Evolutionary conservation across 2,888 invertebrate species (phyloP).

Genomic region (Sceliomorpha sp.): DNA sequence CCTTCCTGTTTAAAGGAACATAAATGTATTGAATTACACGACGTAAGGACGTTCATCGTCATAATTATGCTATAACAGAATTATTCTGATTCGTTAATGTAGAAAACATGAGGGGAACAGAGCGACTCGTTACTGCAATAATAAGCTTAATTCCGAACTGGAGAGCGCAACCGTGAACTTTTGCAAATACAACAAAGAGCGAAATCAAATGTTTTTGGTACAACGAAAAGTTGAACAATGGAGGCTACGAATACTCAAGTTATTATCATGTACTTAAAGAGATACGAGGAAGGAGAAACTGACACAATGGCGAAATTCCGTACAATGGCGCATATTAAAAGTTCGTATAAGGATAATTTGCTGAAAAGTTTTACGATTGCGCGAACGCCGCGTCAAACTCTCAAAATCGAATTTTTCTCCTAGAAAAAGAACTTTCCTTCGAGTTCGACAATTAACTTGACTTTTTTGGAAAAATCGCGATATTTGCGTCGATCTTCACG

Average conservation of each 20-base stretch:
- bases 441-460: too few species aligned
- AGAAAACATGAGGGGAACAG: too few species aligned
- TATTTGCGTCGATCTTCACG: too few species aligned
- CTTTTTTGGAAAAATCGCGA: too few species aligned
- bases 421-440: too few species aligned
- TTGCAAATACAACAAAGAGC: slow-evolving; percentile 27
- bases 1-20: too few species aligned
- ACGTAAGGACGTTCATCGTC: too few species aligned
- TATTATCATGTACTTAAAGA: slow-evolving; percentile 49
- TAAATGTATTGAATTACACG: too few species aligned
- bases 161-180: slow-evolving; percentile 4
- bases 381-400: slow-evolving; percentile 12
- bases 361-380: slow-evolving; percentile 42
- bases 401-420: too few species aligned
- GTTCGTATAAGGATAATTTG: slow-evolving; percentile 49
- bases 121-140: slow-evolving; percentile 23
- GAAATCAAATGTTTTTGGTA: slow-evolving; percentile 38
- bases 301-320: slow-evolving; percentile 42
- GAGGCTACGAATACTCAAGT: slow-evolving; percentile 32
- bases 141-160: slow-evolving; percentile 28
- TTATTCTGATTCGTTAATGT: too few species aligned
- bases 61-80: too few species aligned
- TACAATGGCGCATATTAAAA: slow-evolving; percentile 48
- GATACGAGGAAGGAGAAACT: slow-evolving; percentile 40
- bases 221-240: slow-evolving; percentile 43